phyloP scores from a whole-genome alignment of 2,888 invertebrate genomes.

The Chorisops tibialis region DNA sequence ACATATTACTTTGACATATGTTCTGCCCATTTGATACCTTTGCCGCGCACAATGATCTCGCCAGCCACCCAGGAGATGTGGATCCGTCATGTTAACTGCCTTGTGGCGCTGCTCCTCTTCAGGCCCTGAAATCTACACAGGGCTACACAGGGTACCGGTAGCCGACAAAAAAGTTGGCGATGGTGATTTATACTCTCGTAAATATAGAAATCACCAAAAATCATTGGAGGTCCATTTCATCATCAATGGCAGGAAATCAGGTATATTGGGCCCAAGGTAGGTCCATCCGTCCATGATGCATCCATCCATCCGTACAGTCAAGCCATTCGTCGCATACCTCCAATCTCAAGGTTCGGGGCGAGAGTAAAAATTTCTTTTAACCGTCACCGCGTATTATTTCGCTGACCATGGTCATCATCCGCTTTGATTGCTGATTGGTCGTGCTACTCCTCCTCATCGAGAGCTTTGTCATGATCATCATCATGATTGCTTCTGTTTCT shows the following conservation, averaged over 20 bases:
- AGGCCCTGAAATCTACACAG: conserved; percentile 15
- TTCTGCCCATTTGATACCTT: conserved; percentile 28
- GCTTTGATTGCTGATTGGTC: conserved; percentile 1
- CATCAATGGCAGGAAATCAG: conserved; percentile 27
- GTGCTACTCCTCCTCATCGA: conserved; percentile 18
- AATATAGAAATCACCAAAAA: conserved; percentile 29
- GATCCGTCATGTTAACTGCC: conserved; percentile 18
- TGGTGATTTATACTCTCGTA: conserved; percentile 26
- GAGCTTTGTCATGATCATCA: conserved; percentile 15
- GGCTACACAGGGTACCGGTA: conserved; percentile 26
- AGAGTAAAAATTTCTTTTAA: conserved; percentile 8
- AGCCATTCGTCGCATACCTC: not conserved
- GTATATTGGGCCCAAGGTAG: conserved; percentile 2
- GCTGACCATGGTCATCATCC: conserved; percentile 18
- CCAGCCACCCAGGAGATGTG: conserved; percentile 24
- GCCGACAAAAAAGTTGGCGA: conserved; percentile 23
- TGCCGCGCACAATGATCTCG: conserved; percentile 13
- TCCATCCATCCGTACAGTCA: too few species aligned
- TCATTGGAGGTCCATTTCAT: conserved; percentile 28
- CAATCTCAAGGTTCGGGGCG: conserved; percentile 1
- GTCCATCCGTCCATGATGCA: too few species aligned
- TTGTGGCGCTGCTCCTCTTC: not conserved
- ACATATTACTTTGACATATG: conserved; percentile 27
- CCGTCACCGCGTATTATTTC: conserved; percentile 10
- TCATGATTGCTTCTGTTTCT: not conserved